These are phyloP conservation scores for Lindbergichthys nudifrons DNA, from an alignment of 2,797 vertebrate species.

Conservation along the genomic window DNA sequence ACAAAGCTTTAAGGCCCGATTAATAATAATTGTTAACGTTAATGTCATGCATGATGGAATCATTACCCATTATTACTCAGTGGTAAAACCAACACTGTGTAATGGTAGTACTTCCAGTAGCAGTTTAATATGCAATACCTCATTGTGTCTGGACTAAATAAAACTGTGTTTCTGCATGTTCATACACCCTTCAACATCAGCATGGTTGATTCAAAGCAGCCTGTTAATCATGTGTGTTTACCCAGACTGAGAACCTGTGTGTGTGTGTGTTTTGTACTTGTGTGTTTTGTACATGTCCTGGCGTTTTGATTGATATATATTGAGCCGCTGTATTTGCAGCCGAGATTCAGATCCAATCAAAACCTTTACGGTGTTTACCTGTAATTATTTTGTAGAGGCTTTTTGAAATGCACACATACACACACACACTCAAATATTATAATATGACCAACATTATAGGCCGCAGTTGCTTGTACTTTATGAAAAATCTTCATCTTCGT, in stretches of 20 bases:
- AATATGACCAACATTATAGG: background rate
- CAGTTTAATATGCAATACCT: conserved; percentile 19
- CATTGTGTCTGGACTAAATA: conserved; percentile 16
- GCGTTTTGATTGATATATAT: conserved; percentile 42
- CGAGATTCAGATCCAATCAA: conserved; percentile 50
- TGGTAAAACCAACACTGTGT: conserved; percentile 6
- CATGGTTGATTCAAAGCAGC: background rate
- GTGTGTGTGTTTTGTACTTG: conserved; percentile 9
- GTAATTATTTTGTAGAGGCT: conserved; percentile 18
- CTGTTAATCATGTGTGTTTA: conserved; percentile 28
- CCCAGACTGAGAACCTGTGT: conserved; percentile 12
- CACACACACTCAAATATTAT: background rate
- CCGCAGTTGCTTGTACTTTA: conserved; percentile 10
- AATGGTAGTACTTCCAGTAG: background rate
- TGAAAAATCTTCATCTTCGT: conserved; percentile 29
- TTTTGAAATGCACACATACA: conserved; percentile 27
- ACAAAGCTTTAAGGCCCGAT: no score
- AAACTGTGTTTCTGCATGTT: conserved; percentile 14
- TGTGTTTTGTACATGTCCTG: conserved; percentile 33
- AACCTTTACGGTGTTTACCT: conserved; percentile 34
- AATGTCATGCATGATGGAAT: conserved; percentile 22
- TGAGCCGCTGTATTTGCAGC: conserved; percentile 47
- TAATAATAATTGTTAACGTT: background rate
- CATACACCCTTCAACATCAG: conserved; percentile 1
- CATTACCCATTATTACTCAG: background rate